Conservation (phyloP, 1,140 invertebrate genomes). For the Drosophila busckii region DNA sequence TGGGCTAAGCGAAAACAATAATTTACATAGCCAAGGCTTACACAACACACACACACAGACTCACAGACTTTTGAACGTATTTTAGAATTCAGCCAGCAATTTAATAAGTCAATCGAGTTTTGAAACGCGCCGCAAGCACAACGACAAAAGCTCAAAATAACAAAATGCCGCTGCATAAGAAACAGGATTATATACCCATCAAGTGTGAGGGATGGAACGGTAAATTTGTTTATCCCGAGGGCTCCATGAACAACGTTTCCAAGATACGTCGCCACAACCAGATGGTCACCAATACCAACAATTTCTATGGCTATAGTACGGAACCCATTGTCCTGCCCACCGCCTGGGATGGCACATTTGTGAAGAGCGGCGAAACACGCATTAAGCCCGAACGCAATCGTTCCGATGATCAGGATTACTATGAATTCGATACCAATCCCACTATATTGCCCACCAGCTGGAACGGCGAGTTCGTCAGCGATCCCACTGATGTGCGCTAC, state of each 20-base stretch:
- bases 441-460: constrained; percentile 64
- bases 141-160: background rate
- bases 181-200: constrained; percentile 76
- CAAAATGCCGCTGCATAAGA: constrained; percentile 58
- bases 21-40: constrained; percentile 59
- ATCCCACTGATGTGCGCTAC: constrained; percentile 75
- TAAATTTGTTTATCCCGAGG: constrained; percentile 65
- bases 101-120: constrained; percentile 52
- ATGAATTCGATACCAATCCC: constrained; percentile 54
- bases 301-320: constrained; percentile 66
- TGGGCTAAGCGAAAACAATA: constrained; percentile 34
- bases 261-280: constrained; percentile 73
- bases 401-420: constrained; percentile 69
- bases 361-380: constrained; percentile 54
- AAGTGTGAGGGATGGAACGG: constrained; percentile 78
- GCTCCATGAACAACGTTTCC: constrained; percentile 67
- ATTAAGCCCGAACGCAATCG: constrained; percentile 67
- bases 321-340: constrained; percentile 72
- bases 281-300: constrained; percentile 69
- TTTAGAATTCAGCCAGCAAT: constrained; percentile 54
- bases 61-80: too few species aligned
- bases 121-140: constrained; percentile 29
- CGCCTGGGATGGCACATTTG: constrained; percentile 73
- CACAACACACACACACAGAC: constrained; percentile 23
- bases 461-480: constrained; percentile 70